Evolutionary conservation across 2,797 vertebrate species (phyloP).

Genomic region (Lacerta viridis): DNA sequence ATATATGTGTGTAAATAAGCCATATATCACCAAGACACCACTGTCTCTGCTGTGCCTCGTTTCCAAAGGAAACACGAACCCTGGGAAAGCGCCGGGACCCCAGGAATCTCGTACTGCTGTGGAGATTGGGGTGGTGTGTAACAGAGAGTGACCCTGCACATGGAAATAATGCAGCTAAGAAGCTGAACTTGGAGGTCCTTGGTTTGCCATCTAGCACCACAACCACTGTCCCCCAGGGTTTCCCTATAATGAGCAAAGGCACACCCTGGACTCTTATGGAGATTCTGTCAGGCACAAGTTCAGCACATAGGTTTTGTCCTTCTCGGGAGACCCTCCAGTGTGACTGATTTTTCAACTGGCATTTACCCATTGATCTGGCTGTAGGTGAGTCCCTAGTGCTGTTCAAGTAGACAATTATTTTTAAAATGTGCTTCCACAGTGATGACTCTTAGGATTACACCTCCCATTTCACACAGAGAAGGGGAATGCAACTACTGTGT

Average conservation of each 20-base stretch:
- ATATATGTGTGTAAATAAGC: too few species aligned
- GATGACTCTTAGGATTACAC: background rate
- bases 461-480: background rate
- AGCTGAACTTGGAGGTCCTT: background rate
- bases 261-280: background rate
- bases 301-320: background rate
- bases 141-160: background rate
- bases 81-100: too few species aligned
- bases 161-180: background rate
- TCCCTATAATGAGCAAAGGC: background rate
- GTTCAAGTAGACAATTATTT: background rate
- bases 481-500: slow-evolving; percentile 13
- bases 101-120: too few species aligned
- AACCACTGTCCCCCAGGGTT: background rate
- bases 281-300: background rate
- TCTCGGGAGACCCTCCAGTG: background rate
- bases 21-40: too few species aligned
- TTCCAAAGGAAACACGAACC: too few species aligned
- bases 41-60: too few species aligned
- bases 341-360: background rate
- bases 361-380: background rate
- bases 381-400: background rate
- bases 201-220: background rate
- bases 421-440: background rate
- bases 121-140: background rate